Conservation (phyloP, 2,113 vertebrate genomes). For the Anguilla rostrata region DNA sequence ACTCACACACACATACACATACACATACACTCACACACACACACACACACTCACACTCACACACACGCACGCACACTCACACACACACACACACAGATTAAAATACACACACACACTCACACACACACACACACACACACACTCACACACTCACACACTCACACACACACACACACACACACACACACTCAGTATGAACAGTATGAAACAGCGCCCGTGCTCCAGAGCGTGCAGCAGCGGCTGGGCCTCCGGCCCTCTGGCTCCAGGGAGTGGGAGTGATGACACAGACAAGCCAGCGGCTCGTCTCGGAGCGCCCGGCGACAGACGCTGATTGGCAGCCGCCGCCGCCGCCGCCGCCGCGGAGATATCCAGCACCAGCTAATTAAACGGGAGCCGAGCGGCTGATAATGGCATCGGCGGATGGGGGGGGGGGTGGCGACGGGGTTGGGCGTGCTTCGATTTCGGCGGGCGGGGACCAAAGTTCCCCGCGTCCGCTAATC, state of each 20-base stretch:
- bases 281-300: constrained; percentile 10
- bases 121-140: too few relatives aligned
- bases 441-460: not conserved
- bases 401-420: not conserved
- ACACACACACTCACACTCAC: too few relatives aligned
- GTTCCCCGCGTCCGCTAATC: not conserved
- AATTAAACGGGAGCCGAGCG: not conserved
- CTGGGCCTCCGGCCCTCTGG: not conserved
- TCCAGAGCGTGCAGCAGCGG: not conserved
- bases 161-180: too few relatives aligned
- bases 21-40: too few relatives aligned
- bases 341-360: not conserved
- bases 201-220: not conserved
- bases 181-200: too few relatives aligned
- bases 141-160: too few relatives aligned
- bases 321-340: not conserved
- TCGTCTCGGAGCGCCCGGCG: not conserved
- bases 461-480: not conserved
- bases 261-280: constrained; percentile 21
- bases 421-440: not conserved
- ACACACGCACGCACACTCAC: too few relatives aligned
- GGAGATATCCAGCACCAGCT: not conserved
- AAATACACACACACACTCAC: too few relatives aligned
- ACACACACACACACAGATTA: too few relatives aligned
- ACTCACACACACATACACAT: too few relatives aligned